These are phyloP conservation scores for Sanderia malayensis DNA, from an alignment of 30 jellyfish, hydroid and myxozoan species.

Conservation along the genomic window DNA sequence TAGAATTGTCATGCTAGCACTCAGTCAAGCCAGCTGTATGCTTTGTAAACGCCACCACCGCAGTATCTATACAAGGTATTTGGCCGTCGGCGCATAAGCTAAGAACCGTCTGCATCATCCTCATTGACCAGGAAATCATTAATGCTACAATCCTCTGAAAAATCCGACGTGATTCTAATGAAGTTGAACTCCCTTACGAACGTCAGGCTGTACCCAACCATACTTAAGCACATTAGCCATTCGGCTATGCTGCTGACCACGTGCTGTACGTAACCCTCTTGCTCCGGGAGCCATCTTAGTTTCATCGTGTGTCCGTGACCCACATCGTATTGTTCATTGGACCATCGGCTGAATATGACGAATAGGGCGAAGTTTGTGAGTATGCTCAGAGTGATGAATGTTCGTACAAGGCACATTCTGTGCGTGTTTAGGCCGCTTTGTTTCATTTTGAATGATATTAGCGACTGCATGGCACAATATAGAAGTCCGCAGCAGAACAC, in stretches of 20 bases:
- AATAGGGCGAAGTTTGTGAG: slow-evolving; percentile 48
- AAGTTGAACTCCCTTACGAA: slow-evolving; percentile 68
- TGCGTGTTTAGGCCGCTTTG: slow-evolving; percentile 60
- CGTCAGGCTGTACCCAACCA: slow-evolving; percentile 61
- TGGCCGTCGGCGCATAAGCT: neutral
- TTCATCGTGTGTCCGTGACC: slow-evolving; percentile 36
- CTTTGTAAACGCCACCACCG: too few relatives aligned
- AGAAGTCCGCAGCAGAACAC: slow-evolving; percentile 76
- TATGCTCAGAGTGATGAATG: slow-evolving; percentile 51
- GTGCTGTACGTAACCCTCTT: slow-evolving; percentile 76
- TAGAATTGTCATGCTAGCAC: too few relatives aligned
- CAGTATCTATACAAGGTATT: too few relatives aligned
- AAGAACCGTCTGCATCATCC: neutral
- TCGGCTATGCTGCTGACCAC: slow-evolving; percentile 70
- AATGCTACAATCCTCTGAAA: slow-evolving; percentile 63
- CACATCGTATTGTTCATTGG: slow-evolving; percentile 41
- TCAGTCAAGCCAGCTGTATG: too few relatives aligned
- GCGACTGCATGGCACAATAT: slow-evolving; percentile 65
- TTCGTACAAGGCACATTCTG: slow-evolving; percentile 49
- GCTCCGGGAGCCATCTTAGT: slow-evolving; percentile 82
- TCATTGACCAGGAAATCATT: slow-evolving; percentile 39
- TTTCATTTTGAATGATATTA: slow-evolving; percentile 53
- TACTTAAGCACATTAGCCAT: slow-evolving; percentile 84
- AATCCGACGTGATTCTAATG: slow-evolving; percentile 74
- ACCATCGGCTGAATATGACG: slow-evolving; percentile 58